These are phyloP conservation scores for Serranus cabrilla DNA, from an alignment of 2,797 vertebrate genomes.

Conservation along the genomic window DNA sequence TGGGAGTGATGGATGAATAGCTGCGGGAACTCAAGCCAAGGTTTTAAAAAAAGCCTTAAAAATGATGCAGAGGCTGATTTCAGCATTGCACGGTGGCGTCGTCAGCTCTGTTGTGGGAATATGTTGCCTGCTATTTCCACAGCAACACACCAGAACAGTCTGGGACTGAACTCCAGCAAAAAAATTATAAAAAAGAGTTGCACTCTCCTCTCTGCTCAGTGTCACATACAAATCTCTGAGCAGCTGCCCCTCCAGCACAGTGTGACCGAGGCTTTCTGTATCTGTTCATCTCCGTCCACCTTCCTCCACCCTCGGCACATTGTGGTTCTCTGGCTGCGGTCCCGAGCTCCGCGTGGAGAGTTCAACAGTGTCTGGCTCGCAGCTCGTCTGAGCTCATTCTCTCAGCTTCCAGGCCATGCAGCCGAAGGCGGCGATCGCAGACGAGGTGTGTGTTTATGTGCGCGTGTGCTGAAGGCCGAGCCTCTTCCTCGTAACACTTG, in stretches of 20 bases:
- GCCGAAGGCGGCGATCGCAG: conserved; percentile 4
- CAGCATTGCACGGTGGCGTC: neutral
- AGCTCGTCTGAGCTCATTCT: conserved; percentile 50
- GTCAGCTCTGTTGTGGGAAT: conserved; percentile 15
- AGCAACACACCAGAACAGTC: conserved; percentile 29
- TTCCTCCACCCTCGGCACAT: conserved; percentile 44
- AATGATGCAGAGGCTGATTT: conserved; percentile 11
- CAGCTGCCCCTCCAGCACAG: conserved; percentile 51
- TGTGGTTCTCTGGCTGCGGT: conserved; percentile 64
- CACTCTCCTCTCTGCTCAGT: conserved; percentile 15
- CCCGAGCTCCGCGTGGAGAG: conserved; percentile 42
- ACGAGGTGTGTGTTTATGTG: conserved; percentile 13
- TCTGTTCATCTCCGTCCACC: conserved; percentile 62
- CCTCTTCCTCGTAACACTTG: conserved; percentile 46
- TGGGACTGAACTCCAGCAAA: conserved; percentile 19
- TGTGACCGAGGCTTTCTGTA: conserved; percentile 49
- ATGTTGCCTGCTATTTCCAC: conserved; percentile 14
- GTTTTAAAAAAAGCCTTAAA: neutral
- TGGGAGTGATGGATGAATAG: neutral
- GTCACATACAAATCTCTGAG: conserved; percentile 41
- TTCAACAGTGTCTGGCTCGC: conserved; percentile 60
- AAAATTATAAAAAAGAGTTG: neutral
- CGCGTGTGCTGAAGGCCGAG: neutral
- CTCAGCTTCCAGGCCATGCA: conserved; percentile 33
- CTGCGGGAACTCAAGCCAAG: neutral